Percentiles rank a stretch among this genome's conserved stretches.
Conservation (phyloP, 2,797 vertebrate species). For the Hybognathus amarus region DNA sequence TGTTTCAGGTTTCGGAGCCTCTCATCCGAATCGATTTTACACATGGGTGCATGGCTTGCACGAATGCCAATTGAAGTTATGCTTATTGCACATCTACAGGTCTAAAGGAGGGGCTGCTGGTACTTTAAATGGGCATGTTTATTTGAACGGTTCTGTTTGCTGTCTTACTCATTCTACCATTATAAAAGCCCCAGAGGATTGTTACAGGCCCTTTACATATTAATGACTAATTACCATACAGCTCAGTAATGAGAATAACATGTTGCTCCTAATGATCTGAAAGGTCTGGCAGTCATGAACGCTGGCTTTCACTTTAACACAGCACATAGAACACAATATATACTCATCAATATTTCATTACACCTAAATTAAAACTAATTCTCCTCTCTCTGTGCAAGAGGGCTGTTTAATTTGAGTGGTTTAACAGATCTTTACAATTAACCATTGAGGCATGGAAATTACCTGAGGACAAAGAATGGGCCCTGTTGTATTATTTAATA, state of each 20-base stretch:
- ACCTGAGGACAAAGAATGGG: conserved; percentile 25
- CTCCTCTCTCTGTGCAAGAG: conserved; percentile 30
- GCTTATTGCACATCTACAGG: conserved; percentile 26
- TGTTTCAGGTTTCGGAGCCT: conserved; percentile 65
- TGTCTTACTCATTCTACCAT: conserved; percentile 34
- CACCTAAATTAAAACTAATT: conserved; percentile 50
- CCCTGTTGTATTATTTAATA: conserved; percentile 18
- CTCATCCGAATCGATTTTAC: conserved; percentile 51
- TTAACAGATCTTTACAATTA: conserved; percentile 23
- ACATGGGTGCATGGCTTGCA: conserved; percentile 50
- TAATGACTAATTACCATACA: conserved; percentile 53
- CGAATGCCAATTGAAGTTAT: conserved; percentile 45
- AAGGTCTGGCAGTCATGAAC: conserved; percentile 45
- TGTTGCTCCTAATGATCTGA: conserved; percentile 50
- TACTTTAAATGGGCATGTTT: conserved; percentile 13
- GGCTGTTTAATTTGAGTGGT: conserved; percentile 28
- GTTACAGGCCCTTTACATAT: conserved; percentile 47
- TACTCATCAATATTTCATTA: conserved; percentile 59
- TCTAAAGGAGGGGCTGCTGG: conserved; percentile 8
- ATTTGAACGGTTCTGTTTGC: conserved; percentile 8
- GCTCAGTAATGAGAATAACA: conserved; percentile 45
- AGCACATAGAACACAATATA: conserved; percentile 45
- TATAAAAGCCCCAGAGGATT: conserved; percentile 34
- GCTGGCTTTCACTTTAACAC: conserved; percentile 14
- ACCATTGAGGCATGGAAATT: conserved; percentile 25